Evolutionary conservation across 1,140 invertebrate genomes (phyloP).

Genomic region (Scylla paramamosain): DNA sequence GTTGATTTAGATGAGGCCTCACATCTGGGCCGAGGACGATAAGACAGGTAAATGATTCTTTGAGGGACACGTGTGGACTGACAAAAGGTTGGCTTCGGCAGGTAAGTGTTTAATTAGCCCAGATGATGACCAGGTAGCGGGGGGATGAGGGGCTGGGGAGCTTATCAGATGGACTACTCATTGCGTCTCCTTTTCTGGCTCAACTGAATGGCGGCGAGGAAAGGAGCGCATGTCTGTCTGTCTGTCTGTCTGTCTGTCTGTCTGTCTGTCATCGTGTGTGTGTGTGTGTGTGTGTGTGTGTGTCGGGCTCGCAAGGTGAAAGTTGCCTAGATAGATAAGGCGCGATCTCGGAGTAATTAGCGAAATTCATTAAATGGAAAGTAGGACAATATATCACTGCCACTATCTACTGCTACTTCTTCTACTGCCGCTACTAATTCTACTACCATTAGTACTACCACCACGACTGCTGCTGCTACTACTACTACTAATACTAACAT

Average conservation of each 20-base stretch:
- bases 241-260: background rate
- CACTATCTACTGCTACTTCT: no score
- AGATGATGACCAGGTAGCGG: background rate
- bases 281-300: no score
- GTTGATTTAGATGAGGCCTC: no score
- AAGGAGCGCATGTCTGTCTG: background rate
- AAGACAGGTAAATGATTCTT: background rate
- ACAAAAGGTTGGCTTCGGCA: slow-evolving; percentile 4
- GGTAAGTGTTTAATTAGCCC: slow-evolving; percentile 12
- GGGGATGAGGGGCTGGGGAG: background rate
- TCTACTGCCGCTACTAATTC: background rate
- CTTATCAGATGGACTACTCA: background rate
- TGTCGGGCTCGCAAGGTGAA: background rate
- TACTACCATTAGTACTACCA: background rate
- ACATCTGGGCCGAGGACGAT: background rate
- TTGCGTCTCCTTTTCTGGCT: background rate
- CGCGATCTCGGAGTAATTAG: no score
- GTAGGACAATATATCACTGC: no score
- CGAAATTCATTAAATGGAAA: no score
- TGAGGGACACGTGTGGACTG: background rate
- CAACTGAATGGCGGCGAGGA: background rate
- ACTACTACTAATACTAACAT: no score
- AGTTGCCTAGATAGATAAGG: background rate
- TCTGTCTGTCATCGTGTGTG: background rate
- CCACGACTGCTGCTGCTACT: background rate